Base-by-base conservation (phyloP, 1,140 invertebrate species). In the Drosophila ananassae region DNA sequence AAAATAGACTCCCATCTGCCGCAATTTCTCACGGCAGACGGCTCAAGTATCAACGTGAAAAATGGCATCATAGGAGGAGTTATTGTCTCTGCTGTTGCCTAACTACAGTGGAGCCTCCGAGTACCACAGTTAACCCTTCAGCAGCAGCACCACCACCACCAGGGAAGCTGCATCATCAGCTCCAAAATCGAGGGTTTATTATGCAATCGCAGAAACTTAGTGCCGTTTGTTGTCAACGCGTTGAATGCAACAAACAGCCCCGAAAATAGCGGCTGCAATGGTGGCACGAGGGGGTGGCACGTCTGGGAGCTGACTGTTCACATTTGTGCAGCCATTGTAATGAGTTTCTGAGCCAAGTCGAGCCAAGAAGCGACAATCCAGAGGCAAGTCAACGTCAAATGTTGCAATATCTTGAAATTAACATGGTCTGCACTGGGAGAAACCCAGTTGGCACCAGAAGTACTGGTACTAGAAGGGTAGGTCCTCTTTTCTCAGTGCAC, bases 201-300 rank as follows among this genome's bases (percentile, higher is more conserved):
- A 87, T 87, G 82, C 82, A 87, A 87, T 78, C 79, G 50, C 67
- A 79, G 73, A 87, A 87, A 87, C 89, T 87, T 89, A 89, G 75
- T 77, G 67, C 75, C 83, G 83, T 87, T 87, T 87, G 82, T 89
- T 87, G 82, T 85, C 83, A 85, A 89, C 82, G 68, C 78, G 69
- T 52, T 63, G 83, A 77, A 89, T 82, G 78, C 79, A 87, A 60
- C 62, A 74, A 74, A 76, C 37, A 61, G 51, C 58, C 21, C 22
- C 44, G 62, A 28, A 53, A 68, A 41, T 21, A 59, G 24, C 21
- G 21, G 37, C n/a, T 3, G 30, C 1, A 8, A 10, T 9, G 28
- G 6, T 24, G 41, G 37, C 3, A n/a, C 3, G 9, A 13, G 39
- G 13, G 4, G 9, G 22, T 13, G 34, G 12, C 8, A 22, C 22